These are phyloP conservation scores for Apis laboriosa DNA, from an alignment of 1,140 invertebrate genomes.

Conservation along the genomic window DNA sequence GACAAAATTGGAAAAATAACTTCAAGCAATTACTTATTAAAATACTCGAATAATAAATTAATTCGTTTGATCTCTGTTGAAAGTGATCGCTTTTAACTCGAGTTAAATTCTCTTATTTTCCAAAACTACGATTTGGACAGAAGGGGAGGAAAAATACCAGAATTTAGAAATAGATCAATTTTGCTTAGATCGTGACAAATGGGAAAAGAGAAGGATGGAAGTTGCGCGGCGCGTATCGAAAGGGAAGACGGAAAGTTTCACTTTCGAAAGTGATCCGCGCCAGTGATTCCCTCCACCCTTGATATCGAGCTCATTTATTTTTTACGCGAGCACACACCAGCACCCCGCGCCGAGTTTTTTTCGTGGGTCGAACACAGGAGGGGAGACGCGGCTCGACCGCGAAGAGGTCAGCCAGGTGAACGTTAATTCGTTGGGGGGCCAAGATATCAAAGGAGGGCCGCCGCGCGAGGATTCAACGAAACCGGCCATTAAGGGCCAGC, in stretches of 20 bases:
- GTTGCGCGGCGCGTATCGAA: neutral
- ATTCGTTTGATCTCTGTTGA: too few relatives aligned
- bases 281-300: constrained; percentile 4
- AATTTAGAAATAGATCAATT: too few relatives aligned
- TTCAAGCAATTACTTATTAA: too few relatives aligned
- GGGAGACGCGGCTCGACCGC: constrained; percentile 21
- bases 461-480: constrained; percentile 36
- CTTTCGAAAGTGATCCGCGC: constrained; percentile 1
- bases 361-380: neutral
- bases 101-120: too few relatives aligned
- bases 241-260: neutral
- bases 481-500: constrained; percentile 40
- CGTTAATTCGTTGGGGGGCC: constrained; percentile 53
- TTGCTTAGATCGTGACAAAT: too few relatives aligned
- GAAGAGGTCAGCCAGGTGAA: constrained; percentile 55
- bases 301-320: constrained; percentile 45
- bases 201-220: neutral
- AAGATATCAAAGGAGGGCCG: constrained; percentile 51
- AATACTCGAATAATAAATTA: too few relatives aligned
- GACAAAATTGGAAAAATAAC: too few relatives aligned
- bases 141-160: too few relatives aligned
- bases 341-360: constrained; percentile 43
- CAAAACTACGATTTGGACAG: too few relatives aligned
- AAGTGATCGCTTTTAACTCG: too few relatives aligned
- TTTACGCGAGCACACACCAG: constrained; percentile 45